Evolutionary conservation across 2,797 vertebrate species (phyloP), one percentile per base, ranked within the genome.

Genomic region (Perodicticus potto): DNA sequence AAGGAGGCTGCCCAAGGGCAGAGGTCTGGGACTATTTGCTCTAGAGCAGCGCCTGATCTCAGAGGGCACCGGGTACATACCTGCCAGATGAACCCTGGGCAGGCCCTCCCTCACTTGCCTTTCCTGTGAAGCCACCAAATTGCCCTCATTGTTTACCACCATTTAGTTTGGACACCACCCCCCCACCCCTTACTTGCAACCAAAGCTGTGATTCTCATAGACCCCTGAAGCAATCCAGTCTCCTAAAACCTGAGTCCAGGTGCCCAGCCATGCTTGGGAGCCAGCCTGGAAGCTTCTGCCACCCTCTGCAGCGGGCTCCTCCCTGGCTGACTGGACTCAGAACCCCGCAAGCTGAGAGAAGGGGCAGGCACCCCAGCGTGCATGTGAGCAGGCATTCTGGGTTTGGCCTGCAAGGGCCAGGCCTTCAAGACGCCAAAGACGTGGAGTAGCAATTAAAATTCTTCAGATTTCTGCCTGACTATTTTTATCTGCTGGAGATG

Each of bases 401-500:
- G 61, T 27, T 89, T 10, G 78, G 73, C 40, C 82, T 69, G 32
- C 16, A 67, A 59, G 57, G 67, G 84, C 53, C 61, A 86, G 80
- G 49, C 67, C 80, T 0, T 43, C 55, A 14, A 89, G 84, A 63
- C 72, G 91, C 94, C 93, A 92, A 57, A 98, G 94, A 96, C 49
- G 95, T 74, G 53, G 85, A 86, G 91, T 87, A 77, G 92, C 63
- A 97, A 98, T 97, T 97, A 96, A 98, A 97, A 98, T 97, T 97
- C 96, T 96, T 98, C 69, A 32, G 34, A 83, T 97, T 95, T 96
- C 97, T 97, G 89, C 88, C 40, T 7, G 78, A 61, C 27, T 94
- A 74, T 93, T 93, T 72, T 65, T 89, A 97, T 94, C 93, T 93
- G 89, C 86, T 65, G 27, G 83, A 95, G 88, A 95, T 92, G 72